These are phyloP conservation scores for Caenorhabditis tropicalis DNA, from an alignment of 1,140 invertebrate genomes.

Conservation along the genomic window DNA sequence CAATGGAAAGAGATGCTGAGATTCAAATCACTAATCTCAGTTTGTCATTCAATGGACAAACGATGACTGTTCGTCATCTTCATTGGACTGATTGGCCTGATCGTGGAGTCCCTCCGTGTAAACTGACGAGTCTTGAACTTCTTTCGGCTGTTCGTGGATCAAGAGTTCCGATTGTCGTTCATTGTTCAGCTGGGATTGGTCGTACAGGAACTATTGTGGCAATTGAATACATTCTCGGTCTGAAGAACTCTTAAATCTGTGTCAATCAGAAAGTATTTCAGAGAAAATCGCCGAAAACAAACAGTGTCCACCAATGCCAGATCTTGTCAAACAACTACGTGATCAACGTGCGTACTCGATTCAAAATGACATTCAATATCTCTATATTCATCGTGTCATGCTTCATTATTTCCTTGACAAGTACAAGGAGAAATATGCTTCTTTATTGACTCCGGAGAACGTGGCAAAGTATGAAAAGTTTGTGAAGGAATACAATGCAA, in stretches of 20 bases:
- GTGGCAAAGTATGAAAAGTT: not conserved
- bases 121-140: conserved; percentile 40
- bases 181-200: conserved; percentile 59
- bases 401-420: conserved; percentile 39
- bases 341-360: conserved; percentile 45
- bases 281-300: conserved; percentile 17
- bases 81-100: conserved; percentile 56
- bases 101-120: conserved; percentile 50
- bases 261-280: not conserved
- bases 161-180: conserved; percentile 49
- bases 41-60: not conserved
- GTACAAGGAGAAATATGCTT: not conserved
- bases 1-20: conserved; percentile 4
- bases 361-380: conserved; percentile 50
- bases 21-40: not conserved
- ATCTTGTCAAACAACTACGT: conserved; percentile 42
- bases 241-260: no score
- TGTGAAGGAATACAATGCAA: conserved; percentile 36
- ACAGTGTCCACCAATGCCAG: conserved; percentile 33
- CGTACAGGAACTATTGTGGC: conserved; percentile 48
- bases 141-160: conserved; percentile 40
- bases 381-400: conserved; percentile 47
- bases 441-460: conserved; percentile 2
- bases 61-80: conserved; percentile 14
- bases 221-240: conserved; percentile 43